phyloP scores from a whole-genome alignment of 2,888 invertebrate genomes.

The Thera britannica region DNA sequence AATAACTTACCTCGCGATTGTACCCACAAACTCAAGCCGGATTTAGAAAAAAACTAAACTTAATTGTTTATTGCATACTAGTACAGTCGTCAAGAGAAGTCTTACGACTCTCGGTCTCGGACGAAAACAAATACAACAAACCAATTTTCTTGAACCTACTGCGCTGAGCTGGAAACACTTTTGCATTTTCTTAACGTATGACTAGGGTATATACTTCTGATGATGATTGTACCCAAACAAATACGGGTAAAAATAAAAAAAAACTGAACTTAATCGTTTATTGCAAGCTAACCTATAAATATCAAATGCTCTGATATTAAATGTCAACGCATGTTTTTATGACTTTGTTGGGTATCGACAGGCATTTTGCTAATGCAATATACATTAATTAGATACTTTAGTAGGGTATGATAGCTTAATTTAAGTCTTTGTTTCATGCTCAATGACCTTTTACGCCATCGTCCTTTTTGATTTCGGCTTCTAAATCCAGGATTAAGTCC shows the following conservation, averaged over 20 bases:
- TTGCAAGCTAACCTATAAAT: conserved; percentile 58
- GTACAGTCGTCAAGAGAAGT: conserved; percentile 27
- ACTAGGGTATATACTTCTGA: conserved; percentile 8
- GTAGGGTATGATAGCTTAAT: conserved; percentile 74
- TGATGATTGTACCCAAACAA: conserved; percentile 56
- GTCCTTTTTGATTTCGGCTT: conserved; percentile 56
- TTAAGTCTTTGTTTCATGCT: conserved; percentile 61
- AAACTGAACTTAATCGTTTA: conserved; percentile 58
- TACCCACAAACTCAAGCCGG: conserved; percentile 59
- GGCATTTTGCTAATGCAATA: conserved; percentile 74
- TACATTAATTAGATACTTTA: conserved; percentile 75
- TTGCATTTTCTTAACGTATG: not conserved
- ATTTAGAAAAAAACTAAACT: conserved; percentile 43
- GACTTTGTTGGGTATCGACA: conserved; percentile 65
- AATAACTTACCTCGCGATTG: conserved; percentile 63
- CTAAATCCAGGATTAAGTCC: conserved; percentile 63
- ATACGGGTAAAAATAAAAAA: conserved; percentile 51
- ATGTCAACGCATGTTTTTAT: conserved; percentile 72
- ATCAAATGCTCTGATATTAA: conserved; percentile 63
- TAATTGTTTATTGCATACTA: conserved; percentile 57
- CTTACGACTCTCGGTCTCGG: not conserved
- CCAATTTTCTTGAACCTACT: not conserved
- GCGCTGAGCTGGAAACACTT: not conserved
- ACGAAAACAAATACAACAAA: not conserved
- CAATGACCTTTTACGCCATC: conserved; percentile 52